phyloP scores from a whole-genome alignment of 2,888 invertebrate genomes.

The Bombyx huttoni region DNA sequence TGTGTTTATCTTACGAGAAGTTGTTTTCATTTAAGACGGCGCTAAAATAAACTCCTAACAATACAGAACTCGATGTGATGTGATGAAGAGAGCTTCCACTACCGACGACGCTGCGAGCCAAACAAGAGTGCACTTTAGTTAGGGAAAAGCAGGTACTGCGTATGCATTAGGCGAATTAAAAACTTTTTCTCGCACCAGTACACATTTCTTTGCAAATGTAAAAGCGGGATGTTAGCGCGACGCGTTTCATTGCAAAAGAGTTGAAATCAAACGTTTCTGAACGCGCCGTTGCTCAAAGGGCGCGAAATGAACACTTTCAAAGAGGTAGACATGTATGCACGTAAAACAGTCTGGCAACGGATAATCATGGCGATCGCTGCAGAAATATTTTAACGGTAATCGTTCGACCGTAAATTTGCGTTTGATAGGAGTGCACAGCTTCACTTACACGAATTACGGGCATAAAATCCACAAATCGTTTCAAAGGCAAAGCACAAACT shows the following conservation, averaged over 20 bases:
- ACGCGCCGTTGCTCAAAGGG: constrained; percentile 47
- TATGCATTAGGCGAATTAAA: constrained; percentile 71
- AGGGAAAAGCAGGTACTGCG: constrained; percentile 47
- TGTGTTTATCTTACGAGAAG: constrained; percentile 25
- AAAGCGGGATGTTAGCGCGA: constrained; percentile 33
- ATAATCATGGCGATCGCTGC: constrained; percentile 47
- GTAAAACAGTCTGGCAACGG: constrained; percentile 30
- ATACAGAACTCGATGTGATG: constrained; percentile 53
- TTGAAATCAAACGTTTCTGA: constrained; percentile 61
- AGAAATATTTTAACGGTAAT: constrained; percentile 45
- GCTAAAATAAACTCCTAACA: constrained; percentile 56
- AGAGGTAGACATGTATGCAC: constrained; percentile 43
- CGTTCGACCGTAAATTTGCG: constrained; percentile 24
- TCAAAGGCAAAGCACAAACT: neutral
- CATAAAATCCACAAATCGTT: neutral
- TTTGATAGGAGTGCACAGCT: constrained; percentile 9
- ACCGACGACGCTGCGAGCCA: constrained; percentile 32
- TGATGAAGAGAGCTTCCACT: constrained; percentile 24
- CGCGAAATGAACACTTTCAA: constrained; percentile 56
- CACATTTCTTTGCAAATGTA: constrained; percentile 53
- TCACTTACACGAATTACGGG: neutral
- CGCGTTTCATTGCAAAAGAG: constrained; percentile 39
- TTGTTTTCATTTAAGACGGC: constrained; percentile 35
- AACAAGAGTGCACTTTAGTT: constrained; percentile 54
- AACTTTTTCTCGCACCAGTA: constrained; percentile 44